Conservation (phyloP, 2,797 vertebrate genomes). For the Tinamus major region DNA sequence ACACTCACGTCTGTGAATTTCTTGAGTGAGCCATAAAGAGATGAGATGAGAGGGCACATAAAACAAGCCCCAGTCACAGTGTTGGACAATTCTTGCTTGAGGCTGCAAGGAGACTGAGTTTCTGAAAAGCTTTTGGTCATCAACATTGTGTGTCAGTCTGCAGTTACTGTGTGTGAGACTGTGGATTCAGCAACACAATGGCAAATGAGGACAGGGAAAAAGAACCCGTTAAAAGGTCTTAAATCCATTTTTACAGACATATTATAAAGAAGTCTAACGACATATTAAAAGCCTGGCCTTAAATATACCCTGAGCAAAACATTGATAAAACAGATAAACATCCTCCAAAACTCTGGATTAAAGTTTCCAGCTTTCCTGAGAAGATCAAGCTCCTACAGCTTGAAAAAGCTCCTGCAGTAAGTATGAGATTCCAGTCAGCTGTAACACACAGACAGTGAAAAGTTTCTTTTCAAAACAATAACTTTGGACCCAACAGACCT, state of each 20-base stretch:
- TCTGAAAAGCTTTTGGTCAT: background rate
- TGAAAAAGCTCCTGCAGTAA: background rate
- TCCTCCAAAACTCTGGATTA: background rate
- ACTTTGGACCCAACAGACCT: background rate
- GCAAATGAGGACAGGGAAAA: background rate
- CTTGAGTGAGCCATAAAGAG: background rate
- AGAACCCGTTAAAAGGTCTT: background rate
- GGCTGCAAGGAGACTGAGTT: background rate
- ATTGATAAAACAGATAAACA: background rate
- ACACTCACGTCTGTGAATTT: accelerated
- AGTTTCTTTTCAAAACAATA: background rate
- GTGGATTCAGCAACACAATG: background rate
- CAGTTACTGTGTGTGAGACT: too few species aligned
- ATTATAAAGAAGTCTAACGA: background rate
- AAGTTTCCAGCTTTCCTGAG: background rate
- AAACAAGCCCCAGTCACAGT: background rate
- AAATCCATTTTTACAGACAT: background rate
- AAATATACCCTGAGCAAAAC: background rate
- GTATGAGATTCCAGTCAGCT: background rate
- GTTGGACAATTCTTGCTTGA: background rate
- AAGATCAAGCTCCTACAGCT: background rate
- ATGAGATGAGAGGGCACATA: background rate
- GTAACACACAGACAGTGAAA: background rate
- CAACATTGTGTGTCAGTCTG: background rate
- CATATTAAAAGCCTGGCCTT: background rate